These are phyloP conservation scores for Nephrotoma guestfalica DNA, from an alignment of 2,888 invertebrate genomes.

Conservation along the genomic window DNA sequence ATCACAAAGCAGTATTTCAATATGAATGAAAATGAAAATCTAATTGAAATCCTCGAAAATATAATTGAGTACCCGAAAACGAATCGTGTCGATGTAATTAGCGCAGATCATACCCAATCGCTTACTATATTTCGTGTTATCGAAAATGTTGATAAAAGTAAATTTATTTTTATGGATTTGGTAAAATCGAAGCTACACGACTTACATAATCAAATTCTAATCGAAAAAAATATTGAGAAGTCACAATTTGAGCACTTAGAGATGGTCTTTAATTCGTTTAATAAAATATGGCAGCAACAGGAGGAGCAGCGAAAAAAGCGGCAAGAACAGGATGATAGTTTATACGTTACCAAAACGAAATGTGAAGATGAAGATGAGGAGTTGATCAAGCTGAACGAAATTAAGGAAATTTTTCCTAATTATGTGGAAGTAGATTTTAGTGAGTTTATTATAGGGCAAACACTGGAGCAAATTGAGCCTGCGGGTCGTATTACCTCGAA, in stretches of 20 bases:
- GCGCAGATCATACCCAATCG: not conserved
- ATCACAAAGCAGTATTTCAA: conserved; percentile 12
- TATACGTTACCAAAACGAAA: conserved; percentile 57
- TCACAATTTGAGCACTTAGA: conserved; percentile 35
- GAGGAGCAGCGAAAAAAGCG: conserved; percentile 49
- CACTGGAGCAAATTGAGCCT: conserved; percentile 33
- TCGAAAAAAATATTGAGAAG: conserved; percentile 36
- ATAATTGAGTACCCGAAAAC: conserved; percentile 25
- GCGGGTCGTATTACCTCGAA: conserved; percentile 19
- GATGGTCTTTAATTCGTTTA: conserved; percentile 42
- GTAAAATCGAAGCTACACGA: conserved; percentile 56
- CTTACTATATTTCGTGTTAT: conserved; percentile 21
- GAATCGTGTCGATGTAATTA: conserved; percentile 1
- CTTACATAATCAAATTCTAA: conserved; percentile 46
- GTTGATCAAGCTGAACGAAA: conserved; percentile 45
- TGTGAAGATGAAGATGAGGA: conserved; percentile 55
- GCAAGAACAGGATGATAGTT: conserved; percentile 57
- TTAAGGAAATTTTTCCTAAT: conserved; percentile 54
- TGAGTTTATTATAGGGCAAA: conserved; percentile 40
- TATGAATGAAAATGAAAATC: conserved; percentile 16
- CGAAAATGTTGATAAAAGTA: conserved; percentile 21
- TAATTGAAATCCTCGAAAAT: conserved; percentile 20
- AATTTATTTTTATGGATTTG: conserved; percentile 33
- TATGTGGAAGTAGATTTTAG: conserved; percentile 52
- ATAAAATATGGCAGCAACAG: conserved; percentile 61